These are phyloP conservation scores for Aplodontia rufa DNA, from an alignment of 2,113 vertebrate species.

Conservation along the genomic window DNA sequence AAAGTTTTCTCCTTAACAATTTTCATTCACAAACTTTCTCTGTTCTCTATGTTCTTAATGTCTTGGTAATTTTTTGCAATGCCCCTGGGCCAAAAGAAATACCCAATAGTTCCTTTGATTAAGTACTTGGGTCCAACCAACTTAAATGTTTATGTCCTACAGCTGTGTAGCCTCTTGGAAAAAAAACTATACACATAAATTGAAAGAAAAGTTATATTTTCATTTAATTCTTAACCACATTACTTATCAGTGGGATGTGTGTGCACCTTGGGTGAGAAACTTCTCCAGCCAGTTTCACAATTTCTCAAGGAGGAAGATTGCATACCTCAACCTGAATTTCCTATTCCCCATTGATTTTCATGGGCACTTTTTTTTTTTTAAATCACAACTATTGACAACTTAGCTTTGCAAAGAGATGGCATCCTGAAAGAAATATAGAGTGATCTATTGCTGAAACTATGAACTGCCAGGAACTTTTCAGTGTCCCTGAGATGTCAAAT, in stretches of 20 bases:
- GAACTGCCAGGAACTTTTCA: neutral
- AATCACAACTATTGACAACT: neutral
- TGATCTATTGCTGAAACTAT: neutral
- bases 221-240: constrained; percentile 1
- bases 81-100: constrained; percentile 6
- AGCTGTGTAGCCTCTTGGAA: neutral
- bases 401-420: neutral
- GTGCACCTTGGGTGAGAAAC: neutral
- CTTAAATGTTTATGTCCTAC: constrained; percentile 14
- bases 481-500: neutral
- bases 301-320: neutral
- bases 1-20: neutral
- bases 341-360: neutral
- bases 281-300: neutral
- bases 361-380: neutral
- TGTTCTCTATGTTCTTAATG: neutral
- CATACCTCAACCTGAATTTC: neutral
- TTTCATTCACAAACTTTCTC: neutral
- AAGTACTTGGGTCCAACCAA: neutral
- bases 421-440: neutral
- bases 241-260: neutral
- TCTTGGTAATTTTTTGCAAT: neutral
- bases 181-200: constrained; percentile 12
- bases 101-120: neutral
- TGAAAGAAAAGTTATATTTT: constrained; percentile 3